Evolutionary conservation across 1,140 invertebrate species (phyloP).

Genomic region (Himalopsyche phryganea): DNA sequence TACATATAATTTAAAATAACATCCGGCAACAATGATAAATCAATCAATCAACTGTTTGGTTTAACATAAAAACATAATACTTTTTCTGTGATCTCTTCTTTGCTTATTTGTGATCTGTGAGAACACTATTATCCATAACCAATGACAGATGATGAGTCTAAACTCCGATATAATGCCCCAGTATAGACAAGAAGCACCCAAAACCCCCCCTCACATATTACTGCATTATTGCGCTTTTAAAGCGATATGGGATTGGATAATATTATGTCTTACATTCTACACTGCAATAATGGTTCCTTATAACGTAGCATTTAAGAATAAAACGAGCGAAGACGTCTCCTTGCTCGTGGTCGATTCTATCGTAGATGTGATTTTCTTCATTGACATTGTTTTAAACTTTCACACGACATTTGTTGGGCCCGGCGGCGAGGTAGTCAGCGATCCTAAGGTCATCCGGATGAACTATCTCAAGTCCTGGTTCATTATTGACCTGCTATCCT

Average conservation of each 20-base stretch:
- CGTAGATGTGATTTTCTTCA: constrained; percentile 99
- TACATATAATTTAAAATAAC: too few species aligned
- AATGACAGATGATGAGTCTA: constrained; percentile 88
- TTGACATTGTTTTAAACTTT: constrained; percentile 99
- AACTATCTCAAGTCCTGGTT: constrained; percentile 99
- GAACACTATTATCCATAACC: not conserved
- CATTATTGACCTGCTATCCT: constrained; percentile 97
- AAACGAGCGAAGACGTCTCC: constrained; percentile 97
- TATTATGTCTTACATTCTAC: constrained; percentile 98
- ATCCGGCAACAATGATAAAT: too few species aligned
- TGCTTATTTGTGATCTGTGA: too few species aligned
- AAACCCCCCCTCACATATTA: constrained; percentile 96
- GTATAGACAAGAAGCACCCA: constrained; percentile 99
- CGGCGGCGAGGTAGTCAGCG: constrained; percentile 95
- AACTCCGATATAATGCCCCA: constrained; percentile 97
- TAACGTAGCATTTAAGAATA: constrained; percentile 99
- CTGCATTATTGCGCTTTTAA: constrained; percentile 98
- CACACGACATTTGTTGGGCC: constrained; percentile 99
- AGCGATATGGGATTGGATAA: constrained; percentile 99
- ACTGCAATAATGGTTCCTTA: constrained; percentile 99
- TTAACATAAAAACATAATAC: too few species aligned
- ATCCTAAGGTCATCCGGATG: constrained; percentile 95
- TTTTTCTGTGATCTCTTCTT: too few species aligned
- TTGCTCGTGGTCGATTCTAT: constrained; percentile 96
- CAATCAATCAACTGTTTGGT: too few species aligned